Percentiles rank a stretch among this genome's conserved stretches.
phyloP scores from a whole-genome alignment of 2,113 vertebrate genomes.

The Aegithalos caudatus region DNA sequence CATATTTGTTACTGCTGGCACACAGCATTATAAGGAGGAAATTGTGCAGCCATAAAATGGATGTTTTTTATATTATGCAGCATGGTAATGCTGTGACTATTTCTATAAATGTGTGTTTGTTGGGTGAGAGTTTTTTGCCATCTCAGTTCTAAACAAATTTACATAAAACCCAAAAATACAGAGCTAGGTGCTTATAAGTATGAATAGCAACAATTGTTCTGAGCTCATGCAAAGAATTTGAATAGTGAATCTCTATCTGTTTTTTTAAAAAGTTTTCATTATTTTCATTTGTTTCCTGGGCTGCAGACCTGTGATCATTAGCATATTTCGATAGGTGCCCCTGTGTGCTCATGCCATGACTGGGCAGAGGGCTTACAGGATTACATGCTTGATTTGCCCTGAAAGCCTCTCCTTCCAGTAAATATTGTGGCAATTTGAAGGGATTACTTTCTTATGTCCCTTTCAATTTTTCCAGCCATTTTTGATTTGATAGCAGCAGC shows the following conservation, averaged over 20 bases:
- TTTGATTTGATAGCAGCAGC: constrained; percentile 70
- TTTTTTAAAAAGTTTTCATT: not conserved
- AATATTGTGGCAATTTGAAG: constrained; percentile 73
- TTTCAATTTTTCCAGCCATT: constrained; percentile 68
- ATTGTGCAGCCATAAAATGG: constrained; percentile 34
- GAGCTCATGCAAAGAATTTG: not conserved
- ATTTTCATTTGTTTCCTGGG: constrained; percentile 21
- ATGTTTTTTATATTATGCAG: constrained; percentile 3
- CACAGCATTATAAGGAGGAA: constrained; percentile 5
- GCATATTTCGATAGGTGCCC: constrained; percentile 59
- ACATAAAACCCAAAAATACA: not conserved
- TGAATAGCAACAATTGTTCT: not conserved
- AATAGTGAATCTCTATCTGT: not conserved
- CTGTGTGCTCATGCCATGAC: constrained; percentile 22
- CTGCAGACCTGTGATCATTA: constrained; percentile 27
- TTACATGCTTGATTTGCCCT: constrained; percentile 70
- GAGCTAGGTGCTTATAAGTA: not conserved
- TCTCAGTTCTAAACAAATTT: not conserved
- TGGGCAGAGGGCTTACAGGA: constrained; percentile 64
- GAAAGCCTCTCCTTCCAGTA: constrained; percentile 69
- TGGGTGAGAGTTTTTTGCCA: not conserved
- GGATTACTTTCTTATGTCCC: constrained; percentile 70
- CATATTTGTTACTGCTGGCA: constrained; percentile 39
- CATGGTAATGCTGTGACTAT: not conserved
- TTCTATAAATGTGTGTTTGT: not conserved